These are phyloP conservation scores for Apogon talboti DNA, from an alignment of 2,797 vertebrate genomes.

Conservation along the genomic window DNA sequence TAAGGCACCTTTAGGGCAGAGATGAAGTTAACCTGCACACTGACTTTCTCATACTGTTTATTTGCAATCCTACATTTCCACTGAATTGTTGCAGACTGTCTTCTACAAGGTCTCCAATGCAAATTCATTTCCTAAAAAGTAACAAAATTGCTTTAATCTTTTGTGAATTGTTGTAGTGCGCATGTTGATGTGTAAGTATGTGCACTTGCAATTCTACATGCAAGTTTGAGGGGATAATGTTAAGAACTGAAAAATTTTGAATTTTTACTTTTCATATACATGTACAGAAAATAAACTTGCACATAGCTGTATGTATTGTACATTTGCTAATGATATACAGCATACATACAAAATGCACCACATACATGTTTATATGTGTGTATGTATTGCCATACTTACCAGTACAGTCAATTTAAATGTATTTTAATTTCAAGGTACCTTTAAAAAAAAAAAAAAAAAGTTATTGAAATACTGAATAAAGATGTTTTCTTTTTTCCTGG, in stretches of 20 bases:
- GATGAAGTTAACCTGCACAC: constrained; percentile 87
- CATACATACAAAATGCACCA: constrained; percentile 83
- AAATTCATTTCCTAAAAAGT: constrained; percentile 74
- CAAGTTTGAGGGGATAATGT: constrained; percentile 75
- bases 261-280: constrained; percentile 83
- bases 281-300: constrained; percentile 85
- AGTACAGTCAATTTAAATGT: constrained; percentile 86
- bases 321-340: constrained; percentile 84
- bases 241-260: constrained; percentile 68
- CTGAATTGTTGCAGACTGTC: constrained; percentile 88
- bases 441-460: constrained; percentile 59
- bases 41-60: constrained; percentile 85
- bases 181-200: constrained; percentile 82
- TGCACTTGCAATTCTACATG: constrained; percentile 80
- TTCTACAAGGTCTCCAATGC: constrained; percentile 86
- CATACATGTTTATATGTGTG: constrained; percentile 86
- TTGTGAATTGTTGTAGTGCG: constrained; percentile 80
- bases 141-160: constrained; percentile 81
- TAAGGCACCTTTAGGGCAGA: constrained; percentile 86
- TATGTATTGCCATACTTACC: constrained; percentile 86
- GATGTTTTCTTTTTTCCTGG: constrained; percentile 63
- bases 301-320: constrained; percentile 87
- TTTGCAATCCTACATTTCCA: constrained; percentile 86
- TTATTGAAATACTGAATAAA: constrained; percentile 73
- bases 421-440: constrained; percentile 85